phyloP scores from a whole-genome alignment of 1,140 invertebrate genomes.

The Temnothorax curvispinosus region DNA sequence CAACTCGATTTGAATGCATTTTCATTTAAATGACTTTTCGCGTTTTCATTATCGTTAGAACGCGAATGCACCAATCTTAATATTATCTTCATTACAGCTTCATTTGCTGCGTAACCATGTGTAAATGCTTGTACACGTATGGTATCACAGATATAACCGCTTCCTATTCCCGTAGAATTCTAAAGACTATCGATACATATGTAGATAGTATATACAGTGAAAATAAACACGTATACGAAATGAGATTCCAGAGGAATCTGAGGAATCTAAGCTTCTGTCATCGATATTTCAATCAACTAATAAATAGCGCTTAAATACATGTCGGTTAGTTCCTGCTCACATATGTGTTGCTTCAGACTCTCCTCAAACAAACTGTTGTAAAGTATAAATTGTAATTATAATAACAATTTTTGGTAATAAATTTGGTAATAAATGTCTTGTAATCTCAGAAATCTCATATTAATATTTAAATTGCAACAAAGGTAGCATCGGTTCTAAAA shows the following conservation, averaged over 20 bases:
- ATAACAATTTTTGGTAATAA: not conserved
- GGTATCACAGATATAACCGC: conserved; percentile 57
- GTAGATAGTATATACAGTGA: not conserved
- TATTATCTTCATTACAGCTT: conserved; percentile 60
- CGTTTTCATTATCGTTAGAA: conserved; percentile 30
- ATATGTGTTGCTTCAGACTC: not conserved
- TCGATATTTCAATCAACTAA: conserved; percentile 32
- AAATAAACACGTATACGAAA: conserved; percentile 37
- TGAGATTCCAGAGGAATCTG: not conserved
- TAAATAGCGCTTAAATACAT: conserved; percentile 21
- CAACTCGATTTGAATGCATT: not conserved
- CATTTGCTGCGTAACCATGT: conserved; percentile 56
- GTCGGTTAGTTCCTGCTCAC: not conserved
- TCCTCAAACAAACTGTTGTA: not conserved
- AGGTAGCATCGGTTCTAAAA: not conserved
- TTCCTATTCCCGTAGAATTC: conserved; percentile 49
- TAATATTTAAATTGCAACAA: not conserved
- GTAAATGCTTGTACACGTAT: conserved; percentile 66
- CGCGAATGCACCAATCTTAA: conserved; percentile 35
- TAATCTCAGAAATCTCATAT: not conserved
- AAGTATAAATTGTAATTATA: not conserved
- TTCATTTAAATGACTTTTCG: conserved; percentile 36
- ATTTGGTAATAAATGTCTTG: not conserved
- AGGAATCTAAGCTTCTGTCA: not conserved
- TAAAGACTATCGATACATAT: conserved; percentile 37